These are phyloP conservation scores for Hypena proboscidalis DNA, from an alignment of 2,888 invertebrate species.

Conservation along the genomic window DNA sequence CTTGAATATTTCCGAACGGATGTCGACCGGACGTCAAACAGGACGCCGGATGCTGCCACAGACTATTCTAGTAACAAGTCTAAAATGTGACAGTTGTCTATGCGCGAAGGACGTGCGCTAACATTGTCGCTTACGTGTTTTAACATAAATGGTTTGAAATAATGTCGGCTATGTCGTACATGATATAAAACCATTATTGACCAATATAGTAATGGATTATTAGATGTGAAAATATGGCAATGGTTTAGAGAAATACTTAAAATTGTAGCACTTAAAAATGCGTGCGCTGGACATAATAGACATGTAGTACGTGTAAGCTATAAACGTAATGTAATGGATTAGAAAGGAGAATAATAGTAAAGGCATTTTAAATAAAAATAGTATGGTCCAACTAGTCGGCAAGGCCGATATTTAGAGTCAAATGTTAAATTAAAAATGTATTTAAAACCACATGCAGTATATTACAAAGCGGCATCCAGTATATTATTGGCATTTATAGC, in stretches of 20 bases:
- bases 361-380: too few species aligned
- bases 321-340: too few species aligned
- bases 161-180: slow-evolving; percentile 4
- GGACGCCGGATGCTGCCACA: slow-evolving; percentile 29
- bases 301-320: too few species aligned
- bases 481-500: too few species aligned
- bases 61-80: slow-evolving; percentile 42
- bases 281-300: too few species aligned
- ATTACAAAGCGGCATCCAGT: too few species aligned
- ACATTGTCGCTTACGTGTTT: slow-evolving; percentile 20
- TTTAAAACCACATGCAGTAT: too few species aligned
- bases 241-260: not conserved
- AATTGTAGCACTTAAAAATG: not conserved
- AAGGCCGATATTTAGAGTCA: too few species aligned
- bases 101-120: slow-evolving; percentile 30
- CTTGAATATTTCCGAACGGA: slow-evolving; percentile 35
- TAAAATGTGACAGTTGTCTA: slow-evolving; percentile 30
- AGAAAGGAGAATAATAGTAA: too few species aligned
- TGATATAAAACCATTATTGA: not conserved
- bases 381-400: too few species aligned
- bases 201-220: slow-evolving; percentile 4
- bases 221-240: not conserved
- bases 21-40: slow-evolving; percentile 32
- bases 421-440: too few species aligned
- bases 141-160: slow-evolving; percentile 19